Percentiles rank a stretch among this genome's conserved stretches.
Evolutionary conservation across 2,113 vertebrate species (phyloP).

Genomic region (Nothocercus nigrocapillus): DNA sequence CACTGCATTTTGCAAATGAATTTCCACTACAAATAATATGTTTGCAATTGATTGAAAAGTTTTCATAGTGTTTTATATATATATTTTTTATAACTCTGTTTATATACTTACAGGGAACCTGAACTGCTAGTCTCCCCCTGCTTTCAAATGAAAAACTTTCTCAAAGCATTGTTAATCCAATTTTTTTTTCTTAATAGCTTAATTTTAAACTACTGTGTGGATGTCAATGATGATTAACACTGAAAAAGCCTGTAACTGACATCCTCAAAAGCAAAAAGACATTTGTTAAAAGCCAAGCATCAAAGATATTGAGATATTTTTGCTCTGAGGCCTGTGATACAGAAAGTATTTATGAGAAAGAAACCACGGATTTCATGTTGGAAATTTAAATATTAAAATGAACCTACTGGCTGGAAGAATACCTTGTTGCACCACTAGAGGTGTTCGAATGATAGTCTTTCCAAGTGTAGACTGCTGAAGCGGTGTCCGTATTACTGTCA

Average conservation of each 20-base stretch:
- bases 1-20: neutral
- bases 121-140: neutral
- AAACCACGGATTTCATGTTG: constrained; percentile 30
- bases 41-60: neutral
- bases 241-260: neutral
- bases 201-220: neutral
- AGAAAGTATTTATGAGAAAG: neutral
- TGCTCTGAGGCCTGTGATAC: neutral
- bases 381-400: constrained; percentile 42
- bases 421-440: constrained; percentile 95
- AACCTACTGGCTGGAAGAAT: constrained; percentile 73
- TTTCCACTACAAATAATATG: neutral
- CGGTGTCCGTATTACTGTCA: constrained; percentile 92
- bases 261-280: neutral
- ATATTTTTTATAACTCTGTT: neutral
- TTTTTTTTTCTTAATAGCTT: neutral
- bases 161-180: neutral
- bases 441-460: constrained; percentile 91
- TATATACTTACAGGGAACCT: neutral
- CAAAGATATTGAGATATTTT: neutral
- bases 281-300: neutral
- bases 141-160: neutral
- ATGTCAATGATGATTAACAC: neutral
- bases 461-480: constrained; percentile 88
- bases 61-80: neutral